Conservation (phyloP, 2,797 vertebrate genomes). For the Cetoscarus ocellatus region DNA sequence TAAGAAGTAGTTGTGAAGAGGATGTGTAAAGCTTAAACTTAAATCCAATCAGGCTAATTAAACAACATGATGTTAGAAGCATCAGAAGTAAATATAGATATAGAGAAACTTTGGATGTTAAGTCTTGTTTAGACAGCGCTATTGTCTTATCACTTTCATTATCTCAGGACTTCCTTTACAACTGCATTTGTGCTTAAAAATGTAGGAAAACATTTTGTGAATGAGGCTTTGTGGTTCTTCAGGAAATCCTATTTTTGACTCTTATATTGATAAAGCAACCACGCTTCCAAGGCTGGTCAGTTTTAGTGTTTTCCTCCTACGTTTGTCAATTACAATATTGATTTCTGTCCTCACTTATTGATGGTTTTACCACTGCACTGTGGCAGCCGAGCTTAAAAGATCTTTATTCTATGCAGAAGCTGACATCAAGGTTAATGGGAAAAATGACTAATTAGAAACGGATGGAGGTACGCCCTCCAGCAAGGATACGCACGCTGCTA, state of each 20-base stretch:
- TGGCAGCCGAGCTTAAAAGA: slow-evolving; percentile 59
- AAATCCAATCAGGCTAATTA: no score
- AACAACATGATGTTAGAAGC: no score
- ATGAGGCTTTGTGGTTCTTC: no score
- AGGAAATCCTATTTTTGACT: slow-evolving; percentile 29
- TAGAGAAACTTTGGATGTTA: no score
- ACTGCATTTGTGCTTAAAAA: no score
- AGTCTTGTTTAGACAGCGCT: no score
- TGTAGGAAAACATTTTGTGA: no score
- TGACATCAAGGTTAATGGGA: slow-evolving; percentile 70
- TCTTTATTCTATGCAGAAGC: slow-evolving; percentile 58
- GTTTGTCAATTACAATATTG: slow-evolving; percentile 66
- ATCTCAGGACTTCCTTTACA: no score
- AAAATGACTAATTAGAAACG: slow-evolving; percentile 67
- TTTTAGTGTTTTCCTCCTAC: slow-evolving; percentile 50
- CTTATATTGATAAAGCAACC: slow-evolving; percentile 35
- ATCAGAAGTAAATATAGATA: no score
- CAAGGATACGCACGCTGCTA: slow-evolving; percentile 50
- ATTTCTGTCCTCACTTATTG: slow-evolving; percentile 54
- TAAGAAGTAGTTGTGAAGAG: no score
- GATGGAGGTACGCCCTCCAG: slow-evolving; percentile 46
- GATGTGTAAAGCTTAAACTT: no score
- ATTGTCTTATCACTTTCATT: no score
- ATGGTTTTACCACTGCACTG: slow-evolving; percentile 49
- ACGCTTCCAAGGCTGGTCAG: slow-evolving; percentile 25